Base-by-base conservation (phyloP, 2,797 vertebrate species). In the Bovichtus variegatus region DNA sequence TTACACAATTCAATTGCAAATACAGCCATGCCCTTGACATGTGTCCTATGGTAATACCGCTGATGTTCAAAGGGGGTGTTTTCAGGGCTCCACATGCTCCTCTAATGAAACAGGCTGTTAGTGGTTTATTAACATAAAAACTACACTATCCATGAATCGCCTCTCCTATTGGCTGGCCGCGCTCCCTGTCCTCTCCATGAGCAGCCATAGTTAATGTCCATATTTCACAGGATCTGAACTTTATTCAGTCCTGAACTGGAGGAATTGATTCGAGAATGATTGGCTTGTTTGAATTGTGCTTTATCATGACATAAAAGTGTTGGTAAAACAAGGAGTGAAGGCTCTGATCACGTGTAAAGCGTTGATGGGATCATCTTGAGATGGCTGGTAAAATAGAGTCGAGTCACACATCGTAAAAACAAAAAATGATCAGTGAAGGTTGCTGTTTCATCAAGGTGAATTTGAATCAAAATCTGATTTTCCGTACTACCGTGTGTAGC, bases 21-120 rank as follows among this genome's bases (percentile, higher is more conserved):
- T 44, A 19, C 71, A 44, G 9, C 46, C 7, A 49, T 12, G 40
- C 18, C 72, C 76, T 59, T 64, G 44, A 44, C 68, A 29, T 47
- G 27, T 23, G 23, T 13, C 47, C 2, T 23, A 3, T 46, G 41
- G 13, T 47, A 13, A 69, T 47, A 1, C 25, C 31, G 47, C 3
- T 55, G 21, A 29, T 38, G 47, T 61, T 67, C 31, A 43, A 49
- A 19, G 13, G 9, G 6, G 6, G 21, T 21, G 50, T 57, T 49
- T 58, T 40, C 34, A 36, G 19, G 25, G 34, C 27, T 36, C 27
- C 54, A 27, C n/a, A 50, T 58, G 53, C 43, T 58, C 51, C 19
- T 51, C 27, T 67, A 25, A 74, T 65, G 23, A 49, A 58, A 44
- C 46, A 38, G 64, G 15, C 55, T 36, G n/a, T 43, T n/a, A 36